These are phyloP conservation scores for Notothenia coriiceps DNA, from an alignment of 2,113 vertebrate species.

Conservation along the genomic window DNA sequence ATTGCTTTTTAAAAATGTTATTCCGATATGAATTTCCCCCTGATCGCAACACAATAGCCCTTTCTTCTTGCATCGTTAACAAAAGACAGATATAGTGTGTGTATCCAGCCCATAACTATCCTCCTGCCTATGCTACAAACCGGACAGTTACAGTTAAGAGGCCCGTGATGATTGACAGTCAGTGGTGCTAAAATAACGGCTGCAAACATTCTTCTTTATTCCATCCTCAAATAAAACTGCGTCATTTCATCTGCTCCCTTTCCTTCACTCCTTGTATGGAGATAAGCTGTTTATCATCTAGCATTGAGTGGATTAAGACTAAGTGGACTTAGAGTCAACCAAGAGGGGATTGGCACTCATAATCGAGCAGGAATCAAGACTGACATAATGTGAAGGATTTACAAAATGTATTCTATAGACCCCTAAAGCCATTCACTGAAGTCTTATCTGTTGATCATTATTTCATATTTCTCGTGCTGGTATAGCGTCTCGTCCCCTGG, in stretches of 20 bases:
- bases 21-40: no score
- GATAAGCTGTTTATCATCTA: not conserved
- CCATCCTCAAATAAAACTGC: not conserved
- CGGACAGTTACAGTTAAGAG: not conserved
- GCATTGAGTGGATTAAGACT: not conserved
- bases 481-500: not conserved
- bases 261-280: not conserved
- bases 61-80: no score
- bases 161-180: not conserved
- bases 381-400: not conserved
- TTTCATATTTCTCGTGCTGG: not conserved
- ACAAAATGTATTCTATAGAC: not conserved
- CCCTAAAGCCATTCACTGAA: fast-evolving
- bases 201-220: not conserved
- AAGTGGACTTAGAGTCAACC: not conserved
- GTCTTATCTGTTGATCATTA: not conserved
- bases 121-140: not conserved
- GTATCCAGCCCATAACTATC: no score
- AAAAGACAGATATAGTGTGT: no score
- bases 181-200: not conserved
- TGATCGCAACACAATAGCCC: no score
- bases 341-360: not conserved
- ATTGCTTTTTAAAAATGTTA: no score
- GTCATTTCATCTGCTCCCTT: not conserved
- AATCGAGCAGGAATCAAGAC: not conserved